Conservation (phyloP, 1,140 invertebrate genomes). For the Drosophila trapezifrons region DNA sequence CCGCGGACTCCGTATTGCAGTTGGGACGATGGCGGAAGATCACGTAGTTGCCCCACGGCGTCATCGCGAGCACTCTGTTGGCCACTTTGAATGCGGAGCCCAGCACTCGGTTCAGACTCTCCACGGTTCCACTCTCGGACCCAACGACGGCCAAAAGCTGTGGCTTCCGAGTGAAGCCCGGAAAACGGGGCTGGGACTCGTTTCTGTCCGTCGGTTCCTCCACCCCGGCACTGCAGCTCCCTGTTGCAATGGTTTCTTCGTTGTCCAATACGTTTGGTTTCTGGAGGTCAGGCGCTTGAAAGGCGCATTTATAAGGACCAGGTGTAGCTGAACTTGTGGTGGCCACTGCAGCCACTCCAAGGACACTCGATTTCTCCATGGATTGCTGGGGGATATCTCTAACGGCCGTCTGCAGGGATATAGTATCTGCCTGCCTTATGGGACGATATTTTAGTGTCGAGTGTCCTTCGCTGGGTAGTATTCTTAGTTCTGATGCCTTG, state of each 20-base stretch:
- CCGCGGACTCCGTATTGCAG: neutral
- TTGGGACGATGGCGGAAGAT: conserved; percentile 50
- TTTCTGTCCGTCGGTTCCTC: neutral
- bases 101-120: conserved; percentile 57
- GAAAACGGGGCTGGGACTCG: conserved; percentile 25
- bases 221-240: neutral
- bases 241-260: neutral
- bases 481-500: neutral
- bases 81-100: conserved; percentile 56
- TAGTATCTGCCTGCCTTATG: neutral
- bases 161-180: conserved; percentile 54
- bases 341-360: neutral
- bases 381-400: neutral
- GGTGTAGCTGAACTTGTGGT: neutral
- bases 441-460: too few relatives aligned
- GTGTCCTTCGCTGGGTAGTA: neutral
- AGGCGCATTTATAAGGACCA: too few relatives aligned
- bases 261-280: neutral
- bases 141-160: conserved; percentile 65
- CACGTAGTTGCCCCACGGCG: conserved; percentile 80
- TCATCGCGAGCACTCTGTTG: conserved; percentile 71
- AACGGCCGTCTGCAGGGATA: neutral
- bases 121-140: conserved; percentile 68
- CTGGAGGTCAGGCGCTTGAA: neutral
- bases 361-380: neutral